Percentiles rank a stretch among this genome's conserved stretches.
phyloP scores from a whole-genome alignment of 2,888 invertebrate species.

The Limulus polyphemus region DNA sequence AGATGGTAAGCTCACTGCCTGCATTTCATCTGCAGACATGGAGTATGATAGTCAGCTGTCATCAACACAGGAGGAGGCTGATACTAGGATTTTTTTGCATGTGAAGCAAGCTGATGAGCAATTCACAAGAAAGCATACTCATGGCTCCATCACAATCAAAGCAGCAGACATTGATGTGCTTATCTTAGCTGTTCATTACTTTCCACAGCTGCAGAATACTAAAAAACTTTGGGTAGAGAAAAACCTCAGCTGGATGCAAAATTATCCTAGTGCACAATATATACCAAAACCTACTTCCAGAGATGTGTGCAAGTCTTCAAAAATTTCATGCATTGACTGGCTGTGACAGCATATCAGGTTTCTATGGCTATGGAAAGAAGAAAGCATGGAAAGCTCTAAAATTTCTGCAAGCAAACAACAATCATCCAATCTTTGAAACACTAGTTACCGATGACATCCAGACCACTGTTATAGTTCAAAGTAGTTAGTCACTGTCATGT shows the following conservation, averaged over 20 bases:
- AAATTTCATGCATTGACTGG: not conserved
- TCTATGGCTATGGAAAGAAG: not conserved
- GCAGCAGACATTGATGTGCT: not conserved
- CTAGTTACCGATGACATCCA: too few species aligned
- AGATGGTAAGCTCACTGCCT: too few species aligned
- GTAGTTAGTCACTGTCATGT: too few species aligned
- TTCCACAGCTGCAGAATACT: not conserved
- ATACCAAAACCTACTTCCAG: not conserved
- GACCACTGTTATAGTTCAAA: too few species aligned
- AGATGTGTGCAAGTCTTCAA: not conserved
- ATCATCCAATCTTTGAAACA: too few species aligned
- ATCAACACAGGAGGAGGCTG: not conserved
- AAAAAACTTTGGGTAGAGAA: too few species aligned
- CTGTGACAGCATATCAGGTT: not conserved
- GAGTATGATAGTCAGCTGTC: too few species aligned
- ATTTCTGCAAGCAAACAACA: too few species aligned
- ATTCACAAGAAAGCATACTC: not conserved
- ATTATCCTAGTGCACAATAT: too few species aligned
- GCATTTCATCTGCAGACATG: too few species aligned
- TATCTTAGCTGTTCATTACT: not conserved
- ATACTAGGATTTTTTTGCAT: not conserved
- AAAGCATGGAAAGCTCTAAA: not conserved
- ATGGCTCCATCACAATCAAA: not conserved
- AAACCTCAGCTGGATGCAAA: too few species aligned
- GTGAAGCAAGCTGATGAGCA: not conserved